These are phyloP conservation scores for Tupiocoris notatus DNA, from an alignment of 2,888 invertebrate species.

Conservation along the genomic window DNA sequence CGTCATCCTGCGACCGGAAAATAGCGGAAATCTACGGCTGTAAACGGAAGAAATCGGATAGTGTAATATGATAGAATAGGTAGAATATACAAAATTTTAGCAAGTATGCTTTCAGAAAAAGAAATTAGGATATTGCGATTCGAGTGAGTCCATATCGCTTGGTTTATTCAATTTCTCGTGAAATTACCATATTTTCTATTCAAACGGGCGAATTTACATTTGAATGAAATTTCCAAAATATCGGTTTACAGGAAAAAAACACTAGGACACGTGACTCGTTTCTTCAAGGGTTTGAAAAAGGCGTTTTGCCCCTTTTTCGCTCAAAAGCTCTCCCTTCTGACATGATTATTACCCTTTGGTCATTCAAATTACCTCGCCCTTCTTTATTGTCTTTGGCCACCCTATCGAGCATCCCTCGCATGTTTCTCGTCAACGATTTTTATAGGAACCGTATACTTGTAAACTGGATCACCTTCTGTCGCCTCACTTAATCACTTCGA, in stretches of 20 bases:
- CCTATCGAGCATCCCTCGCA: neutral
- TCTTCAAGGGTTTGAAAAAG: neutral
- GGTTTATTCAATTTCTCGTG: too few species aligned
- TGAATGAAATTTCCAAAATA: too few species aligned
- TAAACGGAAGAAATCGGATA: too few species aligned
- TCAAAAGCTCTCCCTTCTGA: slow-evolving; percentile 20
- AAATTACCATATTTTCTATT: too few species aligned
- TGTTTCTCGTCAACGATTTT: slow-evolving; percentile 8
- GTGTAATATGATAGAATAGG: too few species aligned
- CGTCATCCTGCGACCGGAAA: too few species aligned
- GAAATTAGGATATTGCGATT: too few species aligned
- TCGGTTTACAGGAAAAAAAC: neutral
- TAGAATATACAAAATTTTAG: too few species aligned
- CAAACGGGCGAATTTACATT: too few species aligned
- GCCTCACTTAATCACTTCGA: neutral
- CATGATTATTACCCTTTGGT: slow-evolving; percentile 39
- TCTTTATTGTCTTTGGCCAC: slow-evolving; percentile 35
- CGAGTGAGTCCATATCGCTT: too few species aligned
- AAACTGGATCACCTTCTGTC: slow-evolving; percentile 29
- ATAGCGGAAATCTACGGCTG: too few species aligned
- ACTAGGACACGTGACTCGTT: neutral
- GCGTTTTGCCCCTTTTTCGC: neutral
- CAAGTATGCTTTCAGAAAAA: too few species aligned
- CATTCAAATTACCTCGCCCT: slow-evolving; percentile 35
- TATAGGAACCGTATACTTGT: slow-evolving; percentile 19